These are phyloP conservation scores for Rhinophrynus dorsalis DNA, from an alignment of 2,797 vertebrate genomes.

Conservation along the genomic window DNA sequence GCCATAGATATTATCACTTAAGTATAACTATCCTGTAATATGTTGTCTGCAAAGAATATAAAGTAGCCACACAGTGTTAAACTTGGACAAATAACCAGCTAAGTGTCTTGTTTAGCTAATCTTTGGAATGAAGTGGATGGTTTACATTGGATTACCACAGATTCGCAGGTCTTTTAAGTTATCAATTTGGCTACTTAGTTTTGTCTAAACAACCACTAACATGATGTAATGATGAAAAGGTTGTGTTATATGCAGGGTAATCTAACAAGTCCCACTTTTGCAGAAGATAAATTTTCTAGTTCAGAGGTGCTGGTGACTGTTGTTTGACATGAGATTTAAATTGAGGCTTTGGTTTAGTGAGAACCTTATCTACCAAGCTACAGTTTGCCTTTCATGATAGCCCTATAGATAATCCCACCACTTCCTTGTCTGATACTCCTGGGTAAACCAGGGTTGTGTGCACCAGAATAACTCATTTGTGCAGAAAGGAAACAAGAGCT, in stretches of 20 bases:
- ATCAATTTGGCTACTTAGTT: slow-evolving; percentile 33
- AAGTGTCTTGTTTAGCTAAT: slow-evolving; percentile 39
- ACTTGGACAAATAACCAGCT: not conserved
- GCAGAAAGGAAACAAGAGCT: no score
- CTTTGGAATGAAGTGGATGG: slow-evolving; percentile 35
- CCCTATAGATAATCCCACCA: not conserved
- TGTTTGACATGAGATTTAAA: slow-evolving; percentile 12
- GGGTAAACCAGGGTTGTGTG: not conserved
- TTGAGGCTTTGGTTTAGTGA: slow-evolving; percentile 29
- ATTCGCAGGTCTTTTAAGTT: slow-evolving; percentile 47
- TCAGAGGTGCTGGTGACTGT: slow-evolving; percentile 35
- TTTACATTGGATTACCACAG: slow-evolving; percentile 51
- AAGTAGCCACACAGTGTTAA: not conserved
- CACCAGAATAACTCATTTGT: not conserved
- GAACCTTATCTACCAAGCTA: not conserved
- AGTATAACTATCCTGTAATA: slow-evolving; percentile 7
- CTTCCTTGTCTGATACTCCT: rapidly evolving
- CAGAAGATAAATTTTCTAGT: slow-evolving; percentile 33
- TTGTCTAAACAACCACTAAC: slow-evolving; percentile 46
- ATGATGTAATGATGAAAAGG: slow-evolving; percentile 36
- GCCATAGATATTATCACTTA: slow-evolving; percentile 20
- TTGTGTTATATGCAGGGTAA: slow-evolving; percentile 14
- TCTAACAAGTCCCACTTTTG: slow-evolving; percentile 24
- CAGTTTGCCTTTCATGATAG: slow-evolving; percentile 27
- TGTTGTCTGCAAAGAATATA: slow-evolving; percentile 3